These are phyloP conservation scores for Nesogale talazaci DNA, from an alignment of 2,113 vertebrate genomes.

Conservation along the genomic window DNA sequence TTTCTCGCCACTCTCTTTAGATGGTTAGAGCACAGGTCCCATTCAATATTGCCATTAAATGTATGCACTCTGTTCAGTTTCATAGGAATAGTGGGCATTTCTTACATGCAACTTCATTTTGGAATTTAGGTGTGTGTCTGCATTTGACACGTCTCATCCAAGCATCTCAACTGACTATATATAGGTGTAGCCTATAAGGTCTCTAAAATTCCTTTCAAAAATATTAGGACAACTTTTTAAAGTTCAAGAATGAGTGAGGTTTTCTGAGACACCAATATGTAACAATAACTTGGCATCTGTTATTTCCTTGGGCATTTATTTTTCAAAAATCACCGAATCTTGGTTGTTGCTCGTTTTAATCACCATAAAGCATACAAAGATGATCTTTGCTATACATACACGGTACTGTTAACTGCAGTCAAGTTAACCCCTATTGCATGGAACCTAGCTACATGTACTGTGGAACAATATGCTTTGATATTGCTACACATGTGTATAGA, in stretches of 20 bases:
- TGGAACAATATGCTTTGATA: not conserved
- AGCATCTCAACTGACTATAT: not conserved
- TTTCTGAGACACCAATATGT: constrained; percentile 10
- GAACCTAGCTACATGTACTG: not conserved
- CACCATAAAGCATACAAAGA: not conserved
- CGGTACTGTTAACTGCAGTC: not conserved
- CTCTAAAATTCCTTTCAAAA: not conserved
- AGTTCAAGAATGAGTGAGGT: not conserved
- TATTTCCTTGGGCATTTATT: constrained; percentile 12
- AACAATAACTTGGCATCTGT: constrained; percentile 37
- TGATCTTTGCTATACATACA: not conserved
- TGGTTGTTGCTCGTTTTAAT: no score
- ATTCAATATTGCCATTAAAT: not conserved
- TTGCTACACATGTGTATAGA: not conserved
- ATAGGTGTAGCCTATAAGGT: not conserved
- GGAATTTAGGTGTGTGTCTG: no score
- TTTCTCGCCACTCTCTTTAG: not conserved
- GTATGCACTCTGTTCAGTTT: not conserved
- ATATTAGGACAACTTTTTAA: not conserved
- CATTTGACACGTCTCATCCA: not conserved
- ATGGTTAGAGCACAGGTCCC: not conserved
- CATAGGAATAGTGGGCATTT: not conserved
- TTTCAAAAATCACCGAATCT: not conserved
- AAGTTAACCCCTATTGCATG: not conserved
- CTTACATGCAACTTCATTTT: no score